These are phyloP conservation scores for Buphagus erythrorhynchus DNA, from an alignment of 2,797 vertebrate species.

Conservation along the genomic window DNA sequence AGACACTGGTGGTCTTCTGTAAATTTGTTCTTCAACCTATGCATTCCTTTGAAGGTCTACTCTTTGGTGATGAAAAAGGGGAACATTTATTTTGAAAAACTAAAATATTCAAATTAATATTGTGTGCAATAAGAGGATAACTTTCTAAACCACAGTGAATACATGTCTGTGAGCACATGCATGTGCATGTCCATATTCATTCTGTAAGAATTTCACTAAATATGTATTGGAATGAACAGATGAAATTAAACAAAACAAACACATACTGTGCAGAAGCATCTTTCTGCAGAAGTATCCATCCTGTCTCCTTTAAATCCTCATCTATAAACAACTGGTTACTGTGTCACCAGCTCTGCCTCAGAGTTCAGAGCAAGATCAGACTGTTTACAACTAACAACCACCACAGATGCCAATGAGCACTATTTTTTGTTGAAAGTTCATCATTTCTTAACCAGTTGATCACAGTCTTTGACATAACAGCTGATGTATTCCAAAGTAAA, in stretches of 20 bases:
- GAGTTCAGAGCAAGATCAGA: neutral
- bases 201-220: neutral
- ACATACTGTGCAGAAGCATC: neutral
- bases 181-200: neutral
- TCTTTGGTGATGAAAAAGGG: neutral
- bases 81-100: neutral
- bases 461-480: neutral
- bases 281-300: neutral
- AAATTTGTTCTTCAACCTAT: neutral
- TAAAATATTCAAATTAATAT: neutral
- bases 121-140: neutral
- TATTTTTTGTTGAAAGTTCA: neutral
- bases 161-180: rapidly evolving
- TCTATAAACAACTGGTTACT: neutral
- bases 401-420: neutral
- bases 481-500: neutral
- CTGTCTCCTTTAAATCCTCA: neutral
- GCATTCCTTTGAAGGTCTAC: neutral
- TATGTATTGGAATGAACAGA: neutral
- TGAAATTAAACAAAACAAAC: neutral
- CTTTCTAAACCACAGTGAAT: neutral
- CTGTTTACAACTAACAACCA: neutral
- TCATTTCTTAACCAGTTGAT: neutral
- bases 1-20: neutral
- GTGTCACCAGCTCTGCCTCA: neutral